Evolutionary conservation across 1,140 invertebrate genomes (phyloP).

Genomic region (Catajapyx aquilonaris): DNA sequence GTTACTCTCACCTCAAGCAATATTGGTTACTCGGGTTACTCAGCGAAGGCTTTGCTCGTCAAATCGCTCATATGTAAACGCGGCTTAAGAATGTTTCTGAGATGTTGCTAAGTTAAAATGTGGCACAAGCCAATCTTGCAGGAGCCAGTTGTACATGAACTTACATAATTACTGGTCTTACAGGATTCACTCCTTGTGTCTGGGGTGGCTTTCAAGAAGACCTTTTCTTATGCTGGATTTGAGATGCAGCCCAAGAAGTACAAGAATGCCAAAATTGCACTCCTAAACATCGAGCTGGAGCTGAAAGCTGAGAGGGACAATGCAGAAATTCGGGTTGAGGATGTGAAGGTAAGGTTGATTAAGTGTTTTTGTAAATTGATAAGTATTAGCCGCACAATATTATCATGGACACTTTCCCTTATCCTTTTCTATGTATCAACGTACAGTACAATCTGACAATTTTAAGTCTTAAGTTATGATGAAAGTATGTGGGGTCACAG

Average conservation of each 20-base stretch:
- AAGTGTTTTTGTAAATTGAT: conserved; percentile 3
- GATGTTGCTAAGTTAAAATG: too few species aligned
- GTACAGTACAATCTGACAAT: background rate
- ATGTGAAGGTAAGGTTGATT: conserved; percentile 38
- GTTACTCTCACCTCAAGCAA: too few species aligned
- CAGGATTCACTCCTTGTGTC: conserved; percentile 73
- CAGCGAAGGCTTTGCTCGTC: too few species aligned
- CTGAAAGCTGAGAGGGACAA: conserved; percentile 95
- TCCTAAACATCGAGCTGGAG: conserved; percentile 96
- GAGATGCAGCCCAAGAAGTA: conserved; percentile 99
- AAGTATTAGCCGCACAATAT: too few species aligned
- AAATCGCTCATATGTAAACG: too few species aligned
- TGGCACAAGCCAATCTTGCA: too few species aligned
- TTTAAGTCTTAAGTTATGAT: too few species aligned
- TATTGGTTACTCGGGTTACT: too few species aligned
- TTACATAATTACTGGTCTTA: too few species aligned
- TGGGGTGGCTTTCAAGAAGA: conserved; percentile 99
- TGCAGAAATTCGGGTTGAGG: conserved; percentile 88
- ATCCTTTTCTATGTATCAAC: background rate
- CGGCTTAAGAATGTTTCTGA: too few species aligned
- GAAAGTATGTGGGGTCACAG: too few species aligned
- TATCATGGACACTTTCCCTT: background rate
- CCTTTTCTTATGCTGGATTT: conserved; percentile 98
- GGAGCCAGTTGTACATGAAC: too few species aligned
- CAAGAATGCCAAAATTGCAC: conserved; percentile 78